phyloP scores from a whole-genome alignment of 2,888 invertebrate genomes.

The Drosophila prostipennis region DNA sequence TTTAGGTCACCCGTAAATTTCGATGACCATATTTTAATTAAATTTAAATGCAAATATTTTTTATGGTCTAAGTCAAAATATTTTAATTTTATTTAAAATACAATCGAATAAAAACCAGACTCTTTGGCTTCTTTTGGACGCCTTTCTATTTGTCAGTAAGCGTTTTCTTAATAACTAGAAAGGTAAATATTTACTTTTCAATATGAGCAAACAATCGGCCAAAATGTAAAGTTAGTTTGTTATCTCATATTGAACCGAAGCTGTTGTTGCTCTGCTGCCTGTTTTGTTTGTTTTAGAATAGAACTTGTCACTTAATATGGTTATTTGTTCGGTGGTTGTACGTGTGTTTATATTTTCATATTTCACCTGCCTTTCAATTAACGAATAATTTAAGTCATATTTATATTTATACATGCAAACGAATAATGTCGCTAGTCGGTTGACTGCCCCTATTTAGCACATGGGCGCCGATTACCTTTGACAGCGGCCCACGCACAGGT shows the following conservation, averaged over 20 bases:
- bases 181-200: background rate
- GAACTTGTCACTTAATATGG: conserved; percentile 64
- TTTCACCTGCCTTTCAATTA: conserved; percentile 57
- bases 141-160: background rate
- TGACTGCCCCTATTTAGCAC: conserved; percentile 55
- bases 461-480: conserved; percentile 65
- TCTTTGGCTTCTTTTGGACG: background rate
- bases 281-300: conserved; percentile 31
- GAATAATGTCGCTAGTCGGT: conserved; percentile 41
- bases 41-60: no score
- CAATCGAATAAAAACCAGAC: background rate
- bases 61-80: no score
- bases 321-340: conserved; percentile 50
- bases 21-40: no score
- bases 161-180: background rate
- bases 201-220: conserved; percentile 6
- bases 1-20: no score
- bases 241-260: conserved; percentile 14
- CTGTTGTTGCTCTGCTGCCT: conserved; percentile 19
- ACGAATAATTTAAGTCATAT: conserved; percentile 67
- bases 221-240: conserved; percentile 3
- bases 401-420: conserved; percentile 56
- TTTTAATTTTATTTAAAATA: background rate
- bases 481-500: conserved; percentile 35
- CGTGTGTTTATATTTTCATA: conserved; percentile 35